These are phyloP conservation scores for Ommatoiulus sabulosus DNA, from an alignment of 2,888 invertebrate genomes.

Conservation along the genomic window DNA sequence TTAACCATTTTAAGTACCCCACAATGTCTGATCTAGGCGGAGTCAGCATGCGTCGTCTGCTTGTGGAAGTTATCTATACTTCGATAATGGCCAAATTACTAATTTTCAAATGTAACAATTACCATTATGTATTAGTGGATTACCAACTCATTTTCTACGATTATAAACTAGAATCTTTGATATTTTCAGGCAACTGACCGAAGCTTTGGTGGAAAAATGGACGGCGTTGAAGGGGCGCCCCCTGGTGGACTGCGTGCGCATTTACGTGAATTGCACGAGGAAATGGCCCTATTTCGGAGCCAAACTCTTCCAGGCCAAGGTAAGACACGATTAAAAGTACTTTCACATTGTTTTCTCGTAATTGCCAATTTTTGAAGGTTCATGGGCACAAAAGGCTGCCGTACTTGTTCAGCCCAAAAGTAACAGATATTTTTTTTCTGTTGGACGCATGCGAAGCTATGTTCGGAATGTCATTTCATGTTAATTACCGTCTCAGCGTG, in stretches of 20 bases:
- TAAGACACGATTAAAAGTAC: constrained; percentile 66
- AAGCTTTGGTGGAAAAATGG: constrained; percentile 87
- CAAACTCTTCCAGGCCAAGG: constrained; percentile 89
- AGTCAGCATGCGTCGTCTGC: too few species aligned
- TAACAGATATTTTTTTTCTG: too few species aligned
- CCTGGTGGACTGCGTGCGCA: constrained; percentile 89
- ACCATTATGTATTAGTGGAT: too few species aligned
- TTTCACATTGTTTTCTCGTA: constrained; percentile 32
- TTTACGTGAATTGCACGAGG: constrained; percentile 92
- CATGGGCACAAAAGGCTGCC: too few species aligned
- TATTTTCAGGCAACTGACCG: constrained; percentile 78
- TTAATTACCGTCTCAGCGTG: neutral
- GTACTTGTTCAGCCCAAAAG: too few species aligned
- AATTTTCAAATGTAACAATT: too few species aligned
- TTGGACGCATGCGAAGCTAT: neutral
- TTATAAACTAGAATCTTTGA: too few species aligned
- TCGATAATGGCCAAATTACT: too few species aligned
- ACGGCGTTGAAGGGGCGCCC: constrained; percentile 86
- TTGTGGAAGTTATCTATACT: too few species aligned
- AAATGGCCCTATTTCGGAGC: constrained; percentile 98
- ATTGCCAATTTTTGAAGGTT: neutral
- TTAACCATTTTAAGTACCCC: too few species aligned
- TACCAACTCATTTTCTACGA: too few species aligned
- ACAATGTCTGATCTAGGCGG: too few species aligned
- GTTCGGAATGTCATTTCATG: neutral